Evolutionary conservation across 2,113 vertebrate species (phyloP).

Genomic region (Anarhynchus alexandrinus): DNA sequence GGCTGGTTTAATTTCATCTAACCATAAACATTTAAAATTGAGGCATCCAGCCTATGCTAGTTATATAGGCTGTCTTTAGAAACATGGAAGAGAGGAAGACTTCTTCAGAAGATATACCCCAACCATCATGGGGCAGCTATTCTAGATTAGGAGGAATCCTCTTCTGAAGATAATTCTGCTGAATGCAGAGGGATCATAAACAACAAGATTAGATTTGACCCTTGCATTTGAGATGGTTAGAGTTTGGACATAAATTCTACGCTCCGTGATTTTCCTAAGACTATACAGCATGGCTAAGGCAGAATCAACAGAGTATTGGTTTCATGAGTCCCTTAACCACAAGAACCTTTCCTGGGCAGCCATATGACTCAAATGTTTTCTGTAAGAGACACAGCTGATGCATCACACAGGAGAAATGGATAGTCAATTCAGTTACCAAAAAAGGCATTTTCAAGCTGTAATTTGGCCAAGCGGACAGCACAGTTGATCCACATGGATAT

Average conservation of each 20-base stretch:
- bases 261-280: not conserved
- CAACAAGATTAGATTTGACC: not conserved
- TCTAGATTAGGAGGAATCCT: not conserved
- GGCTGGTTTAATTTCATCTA: not conserved
- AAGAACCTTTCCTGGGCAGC: not conserved
- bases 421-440: not conserved
- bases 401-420: not conserved
- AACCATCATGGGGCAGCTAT: fast-evolving
- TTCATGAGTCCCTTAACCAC: not conserved
- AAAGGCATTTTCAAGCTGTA: not conserved
- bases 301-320: not conserved
- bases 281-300: not conserved
- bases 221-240: not conserved
- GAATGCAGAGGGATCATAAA: not conserved
- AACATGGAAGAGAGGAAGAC: not conserved
- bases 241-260: not conserved
- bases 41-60: not conserved
- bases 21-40: not conserved
- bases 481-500: not conserved
- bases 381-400: not conserved
- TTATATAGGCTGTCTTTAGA: not conserved
- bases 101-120: not conserved
- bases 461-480: not conserved
- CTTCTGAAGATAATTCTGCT: not conserved
- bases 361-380: fast-evolving